Percentiles rank a stretch among this genome's conserved stretches.
These are phyloP conservation scores for Chironomus tepperi DNA, from an alignment of 1,140 invertebrate genomes.

Conservation along the genomic window DNA sequence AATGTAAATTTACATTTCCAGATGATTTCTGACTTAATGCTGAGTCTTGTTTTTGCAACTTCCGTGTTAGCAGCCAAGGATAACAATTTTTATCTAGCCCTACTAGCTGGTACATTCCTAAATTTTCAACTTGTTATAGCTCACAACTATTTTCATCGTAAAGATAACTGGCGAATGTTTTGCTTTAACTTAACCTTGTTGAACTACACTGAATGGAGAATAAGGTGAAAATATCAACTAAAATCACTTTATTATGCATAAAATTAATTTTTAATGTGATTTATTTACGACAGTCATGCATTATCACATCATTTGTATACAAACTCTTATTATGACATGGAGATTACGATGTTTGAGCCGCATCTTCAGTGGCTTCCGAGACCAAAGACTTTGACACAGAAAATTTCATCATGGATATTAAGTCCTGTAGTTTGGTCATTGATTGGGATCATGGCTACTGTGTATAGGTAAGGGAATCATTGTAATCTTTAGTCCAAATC, in stretches of 20 bases:
- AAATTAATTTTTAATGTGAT: neutral
- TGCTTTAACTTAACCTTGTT: constrained; percentile 61
- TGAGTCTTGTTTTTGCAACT: neutral
- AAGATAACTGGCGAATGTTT: constrained; percentile 74
- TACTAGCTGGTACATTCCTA: constrained; percentile 47
- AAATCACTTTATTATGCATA: neutral
- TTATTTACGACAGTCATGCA: constrained; percentile 48
- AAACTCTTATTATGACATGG: constrained; percentile 68
- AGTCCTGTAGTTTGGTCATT: constrained; percentile 44
- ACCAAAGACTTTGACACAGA: constrained; percentile 37
- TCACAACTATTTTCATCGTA: constrained; percentile 77
- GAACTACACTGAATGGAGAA: constrained; percentile 59
- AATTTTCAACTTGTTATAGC: constrained; percentile 48
- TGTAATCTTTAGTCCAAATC: too few species aligned
- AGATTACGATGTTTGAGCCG: constrained; percentile 61
- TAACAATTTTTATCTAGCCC: constrained; percentile 27
- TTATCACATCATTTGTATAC: constrained; percentile 74
- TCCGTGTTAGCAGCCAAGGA: neutral
- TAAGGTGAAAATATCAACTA: constrained; percentile 33
- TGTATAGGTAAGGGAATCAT: neutral
- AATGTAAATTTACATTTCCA: neutral
- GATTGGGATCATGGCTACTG: constrained; percentile 37
- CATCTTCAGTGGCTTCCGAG: constrained; percentile 57
- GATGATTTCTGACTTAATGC: neutral
- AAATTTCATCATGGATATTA: constrained; percentile 43